Conservation (phyloP, 1,140 invertebrate species). For the Theocolax elegans region DNA sequence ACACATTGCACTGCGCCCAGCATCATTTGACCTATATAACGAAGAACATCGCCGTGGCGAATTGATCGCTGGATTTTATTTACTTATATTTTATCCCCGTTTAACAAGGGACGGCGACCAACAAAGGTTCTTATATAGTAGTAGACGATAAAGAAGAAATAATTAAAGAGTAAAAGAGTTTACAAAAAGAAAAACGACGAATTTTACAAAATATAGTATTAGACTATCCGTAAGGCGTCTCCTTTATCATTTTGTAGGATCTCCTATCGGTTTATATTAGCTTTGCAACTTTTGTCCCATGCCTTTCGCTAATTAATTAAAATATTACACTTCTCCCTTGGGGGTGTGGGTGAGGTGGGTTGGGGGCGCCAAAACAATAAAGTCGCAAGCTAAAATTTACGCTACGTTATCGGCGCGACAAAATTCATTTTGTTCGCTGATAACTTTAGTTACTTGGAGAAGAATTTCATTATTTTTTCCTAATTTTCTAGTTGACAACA, state of each 20-base stretch:
- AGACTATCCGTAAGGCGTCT: conserved; percentile 23
- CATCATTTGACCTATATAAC: conserved; percentile 38
- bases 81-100: conserved; percentile 1
- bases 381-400: conserved; percentile 1
- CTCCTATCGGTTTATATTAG: conserved; percentile 12
- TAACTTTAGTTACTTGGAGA: too few species aligned
- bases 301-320: conserved; percentile 28
- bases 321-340: conserved; percentile 41
- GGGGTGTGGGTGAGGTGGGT: too few species aligned
- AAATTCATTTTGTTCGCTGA: too few species aligned
- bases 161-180: conserved; percentile 5
- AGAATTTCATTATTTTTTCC: too few species aligned
- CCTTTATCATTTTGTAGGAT: conserved; percentile 8
- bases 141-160: neutral
- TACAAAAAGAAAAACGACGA: conserved; percentile 15
- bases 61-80: conserved; percentile 9
- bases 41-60: conserved; percentile 26
- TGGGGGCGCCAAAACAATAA: too few species aligned
- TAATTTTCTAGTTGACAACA: too few species aligned
- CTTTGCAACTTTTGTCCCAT: conserved; percentile 42
- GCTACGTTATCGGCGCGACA: too few species aligned
- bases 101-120: neutral
- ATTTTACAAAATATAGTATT: conserved; percentile 33
- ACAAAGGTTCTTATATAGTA: neutral
- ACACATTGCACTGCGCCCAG: conserved; percentile 42